Conservation (phyloP, 2,113 vertebrate species). For the Tamias sibiricus region DNA sequence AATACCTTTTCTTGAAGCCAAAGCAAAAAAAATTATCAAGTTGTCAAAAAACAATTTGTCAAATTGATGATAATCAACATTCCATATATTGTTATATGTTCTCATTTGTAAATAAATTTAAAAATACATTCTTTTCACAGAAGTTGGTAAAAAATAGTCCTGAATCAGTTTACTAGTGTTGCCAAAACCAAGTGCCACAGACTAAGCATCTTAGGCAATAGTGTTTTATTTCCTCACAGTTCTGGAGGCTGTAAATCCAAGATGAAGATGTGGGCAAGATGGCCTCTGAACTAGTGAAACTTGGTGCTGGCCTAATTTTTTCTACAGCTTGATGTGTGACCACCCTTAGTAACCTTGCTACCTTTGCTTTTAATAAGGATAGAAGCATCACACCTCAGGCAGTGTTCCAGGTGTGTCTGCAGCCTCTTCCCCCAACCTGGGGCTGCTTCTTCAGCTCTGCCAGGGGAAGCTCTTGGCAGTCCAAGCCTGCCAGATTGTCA, state of each 20-base stretch:
- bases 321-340: neutral
- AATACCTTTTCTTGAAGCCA: neutral
- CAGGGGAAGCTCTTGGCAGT: fast-evolving
- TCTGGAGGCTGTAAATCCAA: neutral
- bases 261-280: too few species aligned
- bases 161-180: neutral
- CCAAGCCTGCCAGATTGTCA: neutral
- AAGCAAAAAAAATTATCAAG: too few species aligned
- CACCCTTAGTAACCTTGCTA: fast-evolving
- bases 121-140: neutral
- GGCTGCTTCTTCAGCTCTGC: neutral
- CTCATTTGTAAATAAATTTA: neutral
- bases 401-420: too few species aligned
- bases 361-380: neutral
- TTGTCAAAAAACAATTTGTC: too few species aligned
- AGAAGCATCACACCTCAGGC: too few species aligned
- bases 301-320: neutral
- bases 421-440: too few species aligned
- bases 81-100: neutral
- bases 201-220: neutral
- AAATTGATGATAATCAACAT: neutral
- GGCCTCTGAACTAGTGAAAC: too few species aligned
- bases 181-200: neutral
- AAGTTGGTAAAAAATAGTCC: neutral
- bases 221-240: neutral